These are phyloP conservation scores for Stenodera caucasica DNA, from an alignment of 2,888 invertebrate genomes.

Conservation along the genomic window DNA sequence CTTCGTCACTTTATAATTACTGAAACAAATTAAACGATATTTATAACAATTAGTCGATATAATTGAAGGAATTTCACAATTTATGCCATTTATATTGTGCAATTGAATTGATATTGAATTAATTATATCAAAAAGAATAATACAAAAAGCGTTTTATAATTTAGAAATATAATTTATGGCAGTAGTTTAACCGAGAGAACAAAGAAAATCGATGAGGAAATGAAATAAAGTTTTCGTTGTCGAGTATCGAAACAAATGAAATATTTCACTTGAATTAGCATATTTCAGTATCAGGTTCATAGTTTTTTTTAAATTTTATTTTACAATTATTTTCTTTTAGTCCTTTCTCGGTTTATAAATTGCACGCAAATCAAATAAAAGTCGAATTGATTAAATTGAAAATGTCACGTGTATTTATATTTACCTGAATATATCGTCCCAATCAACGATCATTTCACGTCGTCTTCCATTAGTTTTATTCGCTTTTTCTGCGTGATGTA, in stretches of 20 bases:
- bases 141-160: slow-evolving; percentile 12
- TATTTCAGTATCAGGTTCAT: not conserved
- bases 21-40: slow-evolving; percentile 53
- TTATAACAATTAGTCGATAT: not conserved
- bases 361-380: not conserved
- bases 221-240: slow-evolving; percentile 22
- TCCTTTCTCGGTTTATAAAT: no score
- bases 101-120: slow-evolving; percentile 9
- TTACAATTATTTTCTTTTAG: not conserved
- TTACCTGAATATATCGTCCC: slow-evolving; percentile 79
- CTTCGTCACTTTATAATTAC: slow-evolving; percentile 76
- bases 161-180: slow-evolving; percentile 22
- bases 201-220: slow-evolving; percentile 28
- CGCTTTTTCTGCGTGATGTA: slow-evolving; percentile 67
- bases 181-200: slow-evolving; percentile 22
- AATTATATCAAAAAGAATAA: not conserved
- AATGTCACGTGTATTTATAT: slow-evolving; percentile 27
- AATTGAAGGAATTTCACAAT: not conserved
- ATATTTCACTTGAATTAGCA: slow-evolving; percentile 1
- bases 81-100: not conserved
- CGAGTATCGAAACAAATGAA: not conserved
- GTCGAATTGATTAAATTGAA: not conserved
- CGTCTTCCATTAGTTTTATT: slow-evolving; percentile 49
- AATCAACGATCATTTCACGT: slow-evolving; percentile 61
- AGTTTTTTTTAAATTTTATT: not conserved